phyloP scores from a whole-genome alignment of 2,113 vertebrate species.

The Oryzias woworae region DNA sequence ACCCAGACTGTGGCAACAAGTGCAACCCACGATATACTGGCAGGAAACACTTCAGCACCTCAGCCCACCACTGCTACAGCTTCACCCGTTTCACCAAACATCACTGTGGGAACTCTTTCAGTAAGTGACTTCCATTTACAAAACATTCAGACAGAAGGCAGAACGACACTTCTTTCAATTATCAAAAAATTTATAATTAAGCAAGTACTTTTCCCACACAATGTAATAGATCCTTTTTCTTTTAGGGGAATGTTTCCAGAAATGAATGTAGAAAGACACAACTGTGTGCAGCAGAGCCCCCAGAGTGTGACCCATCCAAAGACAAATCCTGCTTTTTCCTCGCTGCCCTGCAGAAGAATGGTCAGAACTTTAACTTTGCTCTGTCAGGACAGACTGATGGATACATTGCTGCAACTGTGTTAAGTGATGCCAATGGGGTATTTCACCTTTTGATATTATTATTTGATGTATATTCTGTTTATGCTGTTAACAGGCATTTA shows the following conservation, averaged over 20 bases:
- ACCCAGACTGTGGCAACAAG: no score
- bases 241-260: slow-evolving; percentile 12
- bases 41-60: neutral
- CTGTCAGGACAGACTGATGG: slow-evolving; percentile 38
- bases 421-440: neutral
- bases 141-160: neutral
- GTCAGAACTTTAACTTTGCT: slow-evolving; percentile 17
- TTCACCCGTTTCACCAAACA: neutral
- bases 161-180: neutral
- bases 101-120: neutral
- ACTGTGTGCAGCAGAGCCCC: slow-evolving; percentile 45
- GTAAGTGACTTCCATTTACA: slow-evolving; percentile 15
- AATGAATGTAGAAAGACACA: fast-evolving
- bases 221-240: neutral
- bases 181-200: neutral
- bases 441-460: neutral
- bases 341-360: fast-evolving
- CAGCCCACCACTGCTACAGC: neutral
- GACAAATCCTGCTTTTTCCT: slow-evolving; percentile 38
- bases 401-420: slow-evolving; percentile 37
- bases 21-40: no score
- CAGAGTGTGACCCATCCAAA: slow-evolving; percentile 14
- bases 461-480: neutral
- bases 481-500: neutral
- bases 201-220: neutral